A percentile compares a stretch with the other conserved stretches of the same genome.
These are phyloP conservation scores for Chironomus striatipennis DNA, from an alignment of 1,140 invertebrate species.

Conservation along the genomic window DNA sequence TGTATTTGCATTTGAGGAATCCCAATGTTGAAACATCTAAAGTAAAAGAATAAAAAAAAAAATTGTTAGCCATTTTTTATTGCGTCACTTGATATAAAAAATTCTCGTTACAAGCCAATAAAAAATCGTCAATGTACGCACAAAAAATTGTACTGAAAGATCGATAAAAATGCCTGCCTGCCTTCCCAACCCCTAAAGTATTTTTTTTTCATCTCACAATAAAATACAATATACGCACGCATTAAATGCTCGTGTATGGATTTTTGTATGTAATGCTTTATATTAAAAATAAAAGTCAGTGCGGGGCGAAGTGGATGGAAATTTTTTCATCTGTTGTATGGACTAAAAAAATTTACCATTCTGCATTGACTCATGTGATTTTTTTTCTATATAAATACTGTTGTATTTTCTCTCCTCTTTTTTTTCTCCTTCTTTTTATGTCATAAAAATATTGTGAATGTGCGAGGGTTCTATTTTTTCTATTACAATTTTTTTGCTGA, in stretches of 20 bases:
- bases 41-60: not conserved
- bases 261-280: not conserved
- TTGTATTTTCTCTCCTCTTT: not conserved
- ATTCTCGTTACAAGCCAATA: conserved; percentile 6
- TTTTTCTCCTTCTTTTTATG: not conserved
- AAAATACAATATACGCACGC: too few relatives aligned
- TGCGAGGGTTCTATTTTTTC: conserved; percentile 2
- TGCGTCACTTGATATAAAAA: not conserved
- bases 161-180: conserved; percentile 4
- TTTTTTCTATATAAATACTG: not conserved
- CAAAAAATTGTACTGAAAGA: not conserved
- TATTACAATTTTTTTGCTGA: too few relatives aligned
- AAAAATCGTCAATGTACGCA: conserved; percentile 2
- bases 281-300: conserved; percentile 3
- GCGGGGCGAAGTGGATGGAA: not conserved
- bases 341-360: not conserved
- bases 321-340: not conserved
- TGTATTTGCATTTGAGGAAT: not conserved
- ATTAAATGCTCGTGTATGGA: not conserved
- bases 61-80: not conserved
- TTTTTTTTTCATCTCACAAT: too few relatives aligned
- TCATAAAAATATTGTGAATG: conserved; percentile 2
- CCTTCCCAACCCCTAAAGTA: not conserved
- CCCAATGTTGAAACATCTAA: not conserved
- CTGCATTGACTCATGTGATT: not conserved